Base-by-base conservation (phyloP, 1,140 invertebrate species). In the Eupeodes corollae region DNA sequence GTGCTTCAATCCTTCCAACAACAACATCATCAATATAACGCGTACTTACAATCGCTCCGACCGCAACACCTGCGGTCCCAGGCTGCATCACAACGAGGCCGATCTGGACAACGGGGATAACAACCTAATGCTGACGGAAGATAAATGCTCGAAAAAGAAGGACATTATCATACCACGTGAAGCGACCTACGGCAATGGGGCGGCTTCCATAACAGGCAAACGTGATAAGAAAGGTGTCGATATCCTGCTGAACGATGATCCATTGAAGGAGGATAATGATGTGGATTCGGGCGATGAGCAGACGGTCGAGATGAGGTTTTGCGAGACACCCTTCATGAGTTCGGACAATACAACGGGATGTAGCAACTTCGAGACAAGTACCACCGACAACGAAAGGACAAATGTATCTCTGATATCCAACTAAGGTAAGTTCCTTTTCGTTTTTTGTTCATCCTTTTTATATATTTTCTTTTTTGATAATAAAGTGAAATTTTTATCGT, bases 1-100 rank as follows among this genome's bases (percentile, higher is more conserved):
- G 2, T 87, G 83, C 69, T 86, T 86, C 51, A 71, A 73, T 54
- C 67, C 72, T 10, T 73, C 71, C 32, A 63, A 59, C 47, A 63
- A 64, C 35, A 63, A 63, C 31, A 57, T 63, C 6, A 61, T 64
- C 39, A 66, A 63, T 42, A 58, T 66, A 15, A 61, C 63, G 12
- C 26, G 63, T 1, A 59, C 56, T 41, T 67, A 57, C 38, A 66
- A 66, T 45, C 58, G 60, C 12, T 60, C 58, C n/a, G 61, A 66
- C 46, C 58, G 63, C 14, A 66, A 65, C 14, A 66, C 63, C 12
- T 66, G 63, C 34, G 63, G 60, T 12, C 63, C 62, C 0, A 40
- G 62, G 1, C 26, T 64, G 6, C 61, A 63, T 19, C 58, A 64
- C 32, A 59, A 58, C 30, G 48, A 38, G 5, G 6, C 21, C 5